Base-by-base conservation (phyloP, 2,797 vertebrate species). In the Anguilla anguilla region DNA sequence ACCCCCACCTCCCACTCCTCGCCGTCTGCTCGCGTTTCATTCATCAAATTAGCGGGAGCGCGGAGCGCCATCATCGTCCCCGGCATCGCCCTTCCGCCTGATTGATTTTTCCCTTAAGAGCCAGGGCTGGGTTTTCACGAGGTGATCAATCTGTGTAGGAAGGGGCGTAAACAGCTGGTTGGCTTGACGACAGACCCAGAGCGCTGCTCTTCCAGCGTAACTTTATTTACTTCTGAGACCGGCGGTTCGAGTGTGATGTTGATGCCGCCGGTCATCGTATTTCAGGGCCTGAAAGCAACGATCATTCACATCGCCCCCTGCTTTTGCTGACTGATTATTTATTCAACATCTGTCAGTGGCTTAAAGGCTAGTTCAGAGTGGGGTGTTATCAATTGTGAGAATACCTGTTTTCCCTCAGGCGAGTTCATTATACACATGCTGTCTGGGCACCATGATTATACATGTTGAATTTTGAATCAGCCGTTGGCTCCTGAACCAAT, bases 31-130 rank as follows among this genome's bases (percentile, higher is more conserved):
- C 81, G 55, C 9, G 28, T 87, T 86, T 67, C 64, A 53, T 64
- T 85, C 53, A 72, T 86, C 89, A 74, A 85, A 90, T 89, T 53
- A 85, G 35, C 35, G 15, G 85, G 85, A 85, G 84, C 53, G 79
- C 31, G 64, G 46, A 64, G 82, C 49, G 10, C 49, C 43, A 69
- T 88, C 61, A 84, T 90, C 25, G 53, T 82, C 85, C 25, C 17
- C 82, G 61, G 85, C 77, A 49, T 25, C 83, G 28, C 25, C 51
- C 19, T 51, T 39, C 35, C 51, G 13, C 53, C 0, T 15, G 13
- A 59, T 87, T 7, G 84, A 85, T 86, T 35, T 49, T 6, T 28
- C 53, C 43, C 19, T 19, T 4, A 46, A 28, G n/a, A 25, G 43
- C 43, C 69, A 19, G 35, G 31, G 15, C 74, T 25, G 15, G 31